Evolutionary conservation across 1,140 invertebrate genomes (phyloP).

Genomic region (Nilaparvata lugens): DNA sequence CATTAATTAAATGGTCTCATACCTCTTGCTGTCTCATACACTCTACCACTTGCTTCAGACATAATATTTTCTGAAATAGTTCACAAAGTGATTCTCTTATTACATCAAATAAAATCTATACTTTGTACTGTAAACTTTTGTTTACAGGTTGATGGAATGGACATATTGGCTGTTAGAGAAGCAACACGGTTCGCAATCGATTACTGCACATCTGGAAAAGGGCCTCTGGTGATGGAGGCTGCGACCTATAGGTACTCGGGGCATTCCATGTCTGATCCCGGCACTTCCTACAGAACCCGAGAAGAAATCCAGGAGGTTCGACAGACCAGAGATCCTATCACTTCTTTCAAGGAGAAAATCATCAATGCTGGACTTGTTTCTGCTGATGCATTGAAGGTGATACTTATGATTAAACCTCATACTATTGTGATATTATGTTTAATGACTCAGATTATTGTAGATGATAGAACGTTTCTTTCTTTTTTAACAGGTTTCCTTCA

Average conservation of each 20-base stretch:
- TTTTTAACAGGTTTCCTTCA: no score
- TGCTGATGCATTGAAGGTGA: slow-evolving; percentile 69
- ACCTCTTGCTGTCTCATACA: no score
- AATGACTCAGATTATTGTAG: not conserved
- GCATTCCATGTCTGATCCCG: slow-evolving; percentile 75
- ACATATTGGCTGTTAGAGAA: slow-evolving; percentile 85
- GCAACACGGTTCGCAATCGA: slow-evolving; percentile 75
- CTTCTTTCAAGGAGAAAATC: slow-evolving; percentile 72
- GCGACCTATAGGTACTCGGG: slow-evolving; percentile 71
- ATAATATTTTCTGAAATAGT: no score
- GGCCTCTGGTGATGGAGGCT: slow-evolving; percentile 83
- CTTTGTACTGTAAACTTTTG: no score
- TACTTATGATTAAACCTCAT: not conserved
- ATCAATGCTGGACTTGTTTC: slow-evolving; percentile 54
- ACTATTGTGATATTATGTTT: not conserved
- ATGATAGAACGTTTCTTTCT: not conserved
- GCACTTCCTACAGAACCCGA: slow-evolving; percentile 65
- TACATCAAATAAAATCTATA: no score
- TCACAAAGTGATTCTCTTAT: no score
- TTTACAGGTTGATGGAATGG: slow-evolving; percentile 93
- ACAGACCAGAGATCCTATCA: slow-evolving; percentile 80
- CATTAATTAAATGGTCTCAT: no score
- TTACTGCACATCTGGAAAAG: slow-evolving; percentile 71
- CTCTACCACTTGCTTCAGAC: no score
- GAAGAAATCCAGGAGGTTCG: slow-evolving; percentile 89